Percentiles rank a stretch among this genome's conserved stretches.
Evolutionary conservation across 2,797 vertebrate genomes (phyloP).

Genomic region (Vipera latastei): DNA sequence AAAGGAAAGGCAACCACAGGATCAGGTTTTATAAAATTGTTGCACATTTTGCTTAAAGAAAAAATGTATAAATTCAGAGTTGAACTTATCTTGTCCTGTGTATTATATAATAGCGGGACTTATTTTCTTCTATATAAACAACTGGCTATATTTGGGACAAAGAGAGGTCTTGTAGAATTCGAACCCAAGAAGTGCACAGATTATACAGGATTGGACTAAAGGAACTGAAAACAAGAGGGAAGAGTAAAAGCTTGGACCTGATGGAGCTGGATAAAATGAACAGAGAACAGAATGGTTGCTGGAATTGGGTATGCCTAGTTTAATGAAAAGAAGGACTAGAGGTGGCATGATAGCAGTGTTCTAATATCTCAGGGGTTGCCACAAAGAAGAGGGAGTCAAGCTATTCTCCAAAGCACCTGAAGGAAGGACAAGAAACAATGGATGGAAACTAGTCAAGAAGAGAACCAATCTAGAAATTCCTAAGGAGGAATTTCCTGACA

Average conservation of each 20-base stretch:
- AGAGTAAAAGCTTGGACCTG: too few species aligned
- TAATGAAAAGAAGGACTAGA: neutral
- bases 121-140: neutral
- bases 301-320: neutral
- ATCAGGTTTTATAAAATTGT: neutral
- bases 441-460: neutral
- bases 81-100: neutral
- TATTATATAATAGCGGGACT: neutral
- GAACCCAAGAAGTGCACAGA: too few species aligned
- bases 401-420: neutral
- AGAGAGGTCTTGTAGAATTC: neutral
- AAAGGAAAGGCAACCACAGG: neutral
- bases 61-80: neutral
- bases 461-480: neutral
- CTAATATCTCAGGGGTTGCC: neutral
- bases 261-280: neutral
- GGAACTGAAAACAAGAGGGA: neutral
- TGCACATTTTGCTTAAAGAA: neutral
- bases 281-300: neutral
- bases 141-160: neutral
- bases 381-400: neutral
- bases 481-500: neutral
- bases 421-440: neutral
- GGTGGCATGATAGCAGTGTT: neutral
- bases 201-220: neutral